These are phyloP conservation scores for Turritopsis rubra DNA, from an alignment of 30 jellyfish, hydroid and myxozoan genomes.

Conservation along the genomic window DNA sequence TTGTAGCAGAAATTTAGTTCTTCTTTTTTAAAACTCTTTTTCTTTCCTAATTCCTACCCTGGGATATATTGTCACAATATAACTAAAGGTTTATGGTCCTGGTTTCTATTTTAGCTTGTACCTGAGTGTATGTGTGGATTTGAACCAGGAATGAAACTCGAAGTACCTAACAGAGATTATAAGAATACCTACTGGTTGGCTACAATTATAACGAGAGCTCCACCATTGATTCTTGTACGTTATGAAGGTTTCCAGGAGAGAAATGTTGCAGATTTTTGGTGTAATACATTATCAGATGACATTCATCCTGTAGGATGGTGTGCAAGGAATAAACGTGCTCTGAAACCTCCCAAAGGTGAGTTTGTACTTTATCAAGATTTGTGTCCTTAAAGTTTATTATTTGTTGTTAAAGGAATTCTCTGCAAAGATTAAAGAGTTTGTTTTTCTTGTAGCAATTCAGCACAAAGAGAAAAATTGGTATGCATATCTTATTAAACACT, in stretches of 20 bases:
- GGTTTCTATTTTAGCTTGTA: slow-evolving; percentile 35
- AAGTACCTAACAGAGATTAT: slow-evolving; percentile 79
- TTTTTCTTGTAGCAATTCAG: slow-evolving; percentile 51
- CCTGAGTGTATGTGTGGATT: slow-evolving; percentile 78
- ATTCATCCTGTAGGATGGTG: slow-evolving; percentile 99
- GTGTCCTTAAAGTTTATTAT: too few relatives aligned
- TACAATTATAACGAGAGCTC: slow-evolving; percentile 60
- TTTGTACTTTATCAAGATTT: too few relatives aligned
- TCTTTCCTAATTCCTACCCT: too few relatives aligned
- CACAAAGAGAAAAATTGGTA: slow-evolving; percentile 87
- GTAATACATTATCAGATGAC: slow-evolving; percentile 65
- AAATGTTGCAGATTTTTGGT: slow-evolving; percentile 83
- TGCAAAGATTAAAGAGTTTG: too few relatives aligned
- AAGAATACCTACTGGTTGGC: slow-evolving; percentile 89
- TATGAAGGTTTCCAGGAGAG: slow-evolving; percentile 83
- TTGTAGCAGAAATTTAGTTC: too few relatives aligned
- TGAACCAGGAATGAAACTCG: slow-evolving; percentile 92
- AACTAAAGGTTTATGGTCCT: background rate
- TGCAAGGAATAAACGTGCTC: slow-evolving; percentile 80
- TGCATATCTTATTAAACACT: slow-evolving; percentile 67
- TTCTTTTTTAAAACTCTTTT: too few relatives aligned
- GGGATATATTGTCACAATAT: too few relatives aligned
- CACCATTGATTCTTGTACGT: slow-evolving; percentile 77
- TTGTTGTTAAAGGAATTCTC: too few relatives aligned
- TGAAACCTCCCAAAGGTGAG: slow-evolving; percentile 85